Evolutionary conservation across 2,888 invertebrate genomes (phyloP).

Genomic region (Lypha dubia): DNA sequence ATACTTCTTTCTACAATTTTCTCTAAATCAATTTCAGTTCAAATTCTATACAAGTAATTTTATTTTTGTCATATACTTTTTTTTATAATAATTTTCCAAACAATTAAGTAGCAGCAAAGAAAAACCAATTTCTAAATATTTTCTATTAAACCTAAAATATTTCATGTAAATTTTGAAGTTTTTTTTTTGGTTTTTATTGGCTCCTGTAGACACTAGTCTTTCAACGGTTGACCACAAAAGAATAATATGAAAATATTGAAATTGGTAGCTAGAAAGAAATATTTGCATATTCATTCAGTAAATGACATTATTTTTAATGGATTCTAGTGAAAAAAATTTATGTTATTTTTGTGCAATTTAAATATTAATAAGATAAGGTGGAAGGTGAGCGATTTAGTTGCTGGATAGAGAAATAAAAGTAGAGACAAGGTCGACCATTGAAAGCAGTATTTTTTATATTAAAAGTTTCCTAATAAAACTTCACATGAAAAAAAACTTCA

Average conservation of each 20-base stretch:
- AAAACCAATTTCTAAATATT: slow-evolving; percentile 32
- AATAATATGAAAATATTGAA: slow-evolving; percentile 33
- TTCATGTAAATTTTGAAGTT: slow-evolving; percentile 13
- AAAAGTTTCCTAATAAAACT: too few relatives aligned
- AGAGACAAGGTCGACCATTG: background rate
- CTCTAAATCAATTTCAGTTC: slow-evolving; percentile 21
- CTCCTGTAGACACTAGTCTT: slow-evolving; percentile 31
- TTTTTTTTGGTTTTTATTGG: slow-evolving; percentile 14
- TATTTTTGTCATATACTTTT: slow-evolving; percentile 6
- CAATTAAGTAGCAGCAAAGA: slow-evolving; percentile 55
- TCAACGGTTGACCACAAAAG: slow-evolving; percentile 55
- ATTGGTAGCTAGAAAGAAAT: slow-evolving; percentile 14
- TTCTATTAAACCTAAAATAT: slow-evolving; percentile 17
- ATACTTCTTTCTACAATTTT: background rate
- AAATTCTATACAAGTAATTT: slow-evolving; percentile 24
- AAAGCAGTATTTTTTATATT: background rate
- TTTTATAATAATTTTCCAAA: slow-evolving; percentile 58
- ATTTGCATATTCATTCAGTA: slow-evolving; percentile 57
- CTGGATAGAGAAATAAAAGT: background rate
- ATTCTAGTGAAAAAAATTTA: slow-evolving; percentile 29
- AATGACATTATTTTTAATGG: slow-evolving; percentile 60
- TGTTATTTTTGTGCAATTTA: slow-evolving; percentile 1
- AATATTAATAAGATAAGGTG: background rate
- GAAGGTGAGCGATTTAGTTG: background rate
- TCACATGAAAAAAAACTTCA: too few relatives aligned